phyloP scores from a whole-genome alignment of 1,140 invertebrate species.

The Frieseomelitta varia region DNA sequence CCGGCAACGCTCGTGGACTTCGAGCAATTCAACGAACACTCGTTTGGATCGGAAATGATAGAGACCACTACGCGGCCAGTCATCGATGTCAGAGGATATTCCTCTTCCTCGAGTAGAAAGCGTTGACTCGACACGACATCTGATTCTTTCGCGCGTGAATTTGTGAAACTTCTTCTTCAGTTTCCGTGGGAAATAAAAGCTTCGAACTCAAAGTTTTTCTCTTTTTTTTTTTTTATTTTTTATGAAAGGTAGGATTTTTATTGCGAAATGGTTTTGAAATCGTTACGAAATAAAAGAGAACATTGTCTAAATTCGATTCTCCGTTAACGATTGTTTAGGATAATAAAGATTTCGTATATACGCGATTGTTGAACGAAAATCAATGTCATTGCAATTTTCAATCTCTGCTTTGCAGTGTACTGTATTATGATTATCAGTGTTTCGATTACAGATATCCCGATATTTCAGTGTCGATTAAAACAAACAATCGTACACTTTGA shows the following conservation, averaged over 20 bases:
- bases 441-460: too few species aligned
- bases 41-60: background rate
- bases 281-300: background rate
- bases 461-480: too few species aligned
- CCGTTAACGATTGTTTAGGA: background rate
- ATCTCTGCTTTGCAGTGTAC: background rate
- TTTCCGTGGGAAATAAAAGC: too few species aligned
- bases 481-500: too few species aligned
- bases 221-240: too few species aligned
- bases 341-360: background rate
- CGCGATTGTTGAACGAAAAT: background rate
- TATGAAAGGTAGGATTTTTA: background rate
- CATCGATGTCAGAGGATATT: background rate
- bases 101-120: background rate
- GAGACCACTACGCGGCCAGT: background rate
- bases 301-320: background rate
- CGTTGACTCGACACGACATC: background rate
- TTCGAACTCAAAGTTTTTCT: too few species aligned
- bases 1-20: background rate
- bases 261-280: too few species aligned
- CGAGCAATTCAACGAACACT: slow-evolving; percentile 12
- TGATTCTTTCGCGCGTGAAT: too few species aligned
- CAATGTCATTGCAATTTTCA: background rate
- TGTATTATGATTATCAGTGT: too few species aligned
- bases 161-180: too few species aligned